Evolutionary conservation across 2,113 vertebrate genomes (phyloP).

Genomic region (Dolichallabes microphthalmus): DNA sequence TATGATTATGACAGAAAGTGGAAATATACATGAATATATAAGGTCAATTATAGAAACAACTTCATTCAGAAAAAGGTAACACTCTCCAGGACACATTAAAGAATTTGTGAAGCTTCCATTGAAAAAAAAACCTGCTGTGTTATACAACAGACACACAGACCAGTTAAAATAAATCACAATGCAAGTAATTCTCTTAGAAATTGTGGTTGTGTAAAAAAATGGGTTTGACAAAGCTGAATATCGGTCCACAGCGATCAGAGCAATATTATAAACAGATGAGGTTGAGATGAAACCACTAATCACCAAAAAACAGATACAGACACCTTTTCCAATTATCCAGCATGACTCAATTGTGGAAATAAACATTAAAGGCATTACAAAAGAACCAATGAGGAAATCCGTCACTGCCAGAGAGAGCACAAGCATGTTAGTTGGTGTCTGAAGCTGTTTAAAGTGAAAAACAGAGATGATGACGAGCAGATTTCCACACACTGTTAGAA

Average conservation of each 20-base stretch:
- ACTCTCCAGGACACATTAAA: conserved; percentile 13
- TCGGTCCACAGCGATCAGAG: conserved; percentile 35
- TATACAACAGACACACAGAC: conserved; percentile 11
- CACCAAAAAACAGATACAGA: conserved; percentile 25
- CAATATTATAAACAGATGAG: neutral
- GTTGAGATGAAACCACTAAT: neutral
- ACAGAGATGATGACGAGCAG: no score
- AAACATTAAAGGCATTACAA: no score
- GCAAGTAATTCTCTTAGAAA: neutral
- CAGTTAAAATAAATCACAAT: neutral
- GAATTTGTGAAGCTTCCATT: conserved; percentile 44
- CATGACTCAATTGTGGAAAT: no score
- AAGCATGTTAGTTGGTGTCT: no score
- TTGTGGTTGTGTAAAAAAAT: conserved; percentile 28
- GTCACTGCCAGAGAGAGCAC: no score
- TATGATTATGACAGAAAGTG: conserved; percentile 2
- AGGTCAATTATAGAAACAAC: neutral
- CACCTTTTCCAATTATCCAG: neutral
- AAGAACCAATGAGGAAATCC: no score
- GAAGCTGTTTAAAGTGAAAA: no score
- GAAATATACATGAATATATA: neutral
- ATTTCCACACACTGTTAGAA: no score
- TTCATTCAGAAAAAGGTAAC: neutral
- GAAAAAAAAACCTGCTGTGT: conserved; percentile 10
- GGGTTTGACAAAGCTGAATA: conserved; percentile 49